A percentile compares a stretch with the other conserved stretches of the same genome.
phyloP scores from a whole-genome alignment of 1,140 invertebrate genomes.

The Lepidurus packardi region DNA sequence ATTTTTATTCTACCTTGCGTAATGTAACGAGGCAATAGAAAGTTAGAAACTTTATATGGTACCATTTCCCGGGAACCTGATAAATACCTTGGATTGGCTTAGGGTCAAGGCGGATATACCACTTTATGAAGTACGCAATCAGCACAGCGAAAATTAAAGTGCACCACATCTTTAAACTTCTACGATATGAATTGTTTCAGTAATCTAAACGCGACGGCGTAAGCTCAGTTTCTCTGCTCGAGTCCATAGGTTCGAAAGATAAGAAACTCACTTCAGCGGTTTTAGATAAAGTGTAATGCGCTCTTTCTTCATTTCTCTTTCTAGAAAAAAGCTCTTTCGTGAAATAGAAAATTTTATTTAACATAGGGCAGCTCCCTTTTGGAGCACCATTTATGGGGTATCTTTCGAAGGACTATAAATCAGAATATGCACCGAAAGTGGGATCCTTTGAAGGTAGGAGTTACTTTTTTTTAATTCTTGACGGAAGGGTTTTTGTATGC shows the following conservation, averaged over 20 bases:
- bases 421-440: neutral
- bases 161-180: conserved; percentile 23
- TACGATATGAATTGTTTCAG: neutral
- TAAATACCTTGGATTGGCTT: conserved; percentile 55
- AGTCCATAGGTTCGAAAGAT: conserved; percentile 3
- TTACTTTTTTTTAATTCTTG: neutral
- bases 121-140: conserved; percentile 26
- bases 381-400: neutral
- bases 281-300: neutral
- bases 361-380: neutral
- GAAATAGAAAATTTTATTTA: conserved; percentile 22
- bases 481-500: neutral
- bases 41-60: conserved; percentile 54
- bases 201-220: neutral
- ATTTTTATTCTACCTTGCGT: conserved; percentile 47
- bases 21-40: conserved; percentile 52
- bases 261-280: neutral
- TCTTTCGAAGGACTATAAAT: neutral
- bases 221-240: neutral
- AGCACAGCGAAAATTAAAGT: neutral
- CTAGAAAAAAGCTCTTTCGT: neutral
- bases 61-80: conserved; percentile 55
- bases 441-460: neutral
- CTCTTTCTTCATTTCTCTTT: neutral
- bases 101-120: conserved; percentile 40